Base-by-base conservation (phyloP, 2,797 vertebrate genomes). In the Peromyscus aztecus region DNA sequence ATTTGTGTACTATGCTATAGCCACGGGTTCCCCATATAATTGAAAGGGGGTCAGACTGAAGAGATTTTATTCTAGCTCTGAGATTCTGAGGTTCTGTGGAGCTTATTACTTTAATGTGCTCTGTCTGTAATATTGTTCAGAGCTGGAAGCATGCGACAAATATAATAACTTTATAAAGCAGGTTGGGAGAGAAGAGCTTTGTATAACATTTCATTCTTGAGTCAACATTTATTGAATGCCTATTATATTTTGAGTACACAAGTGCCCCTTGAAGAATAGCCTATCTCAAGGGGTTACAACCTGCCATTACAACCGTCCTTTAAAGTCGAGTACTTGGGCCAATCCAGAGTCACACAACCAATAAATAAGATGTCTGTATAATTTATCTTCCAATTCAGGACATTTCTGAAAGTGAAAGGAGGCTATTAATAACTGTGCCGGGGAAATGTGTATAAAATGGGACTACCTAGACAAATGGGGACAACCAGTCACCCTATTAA, bases 381-480 rank as follows among this genome's bases (percentile, higher is more conserved):
- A 93, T 85, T 88, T 93, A 40, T 94, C 90, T 95, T 94, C 90
- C 77, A 90, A 75, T 90, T 73, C 55, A 75, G 85, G 89, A 88
- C 46, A 69, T 57, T 92, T 94, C 77, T 78, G 73, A 95, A 87
- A 95, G 93, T 89, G 77, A 94, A 95, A 73, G 16, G 27, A n/a
- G 89, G 29, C 77, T 90, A 89, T 96, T 96, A 96, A 95, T 96
- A 97, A 95, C 49, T 75, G 21, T 77, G 84, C 55, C 37, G 86
- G 49, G 65, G 61, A 67, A 95, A 76, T 89, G 80, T 75, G 76
- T 96, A 76, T 89, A 55, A 76, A 78, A 55, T 86, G 75, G 37
- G 90, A 29, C 63, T 76, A 3, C 55, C 75, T 80, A 94, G 82
- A 95, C 59, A 77, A 93, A 84, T 24, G 46, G 89, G 59, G 80